These are phyloP conservation scores for Orius insidiosus DNA, from an alignment of 1,140 invertebrate genomes.

Conservation along the genomic window DNA sequence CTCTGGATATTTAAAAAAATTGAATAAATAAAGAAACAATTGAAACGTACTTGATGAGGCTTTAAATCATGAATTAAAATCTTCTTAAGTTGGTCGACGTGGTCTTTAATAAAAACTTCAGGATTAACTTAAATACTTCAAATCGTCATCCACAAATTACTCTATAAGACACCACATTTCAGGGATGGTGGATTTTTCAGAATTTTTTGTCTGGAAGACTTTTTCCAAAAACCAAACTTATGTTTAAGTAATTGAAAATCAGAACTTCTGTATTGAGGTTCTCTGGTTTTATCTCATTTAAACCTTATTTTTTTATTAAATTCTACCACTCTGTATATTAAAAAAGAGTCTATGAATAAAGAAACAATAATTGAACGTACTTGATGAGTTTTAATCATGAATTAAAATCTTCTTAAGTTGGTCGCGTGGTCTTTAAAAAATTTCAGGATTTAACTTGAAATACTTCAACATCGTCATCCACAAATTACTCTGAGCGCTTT, in stretches of 20 bases:
- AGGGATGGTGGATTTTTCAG: too few relatives aligned
- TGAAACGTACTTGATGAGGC: constrained; percentile 30
- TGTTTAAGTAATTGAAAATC: too few relatives aligned
- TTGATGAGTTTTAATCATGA: constrained; percentile 34
- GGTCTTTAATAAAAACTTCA: constrained; percentile 34
- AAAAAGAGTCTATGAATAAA: constrained; percentile 12
- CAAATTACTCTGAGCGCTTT: constrained; percentile 28
- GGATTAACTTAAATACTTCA: constrained; percentile 36
- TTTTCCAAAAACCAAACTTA: too few relatives aligned
- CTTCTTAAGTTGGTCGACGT: constrained; percentile 35
- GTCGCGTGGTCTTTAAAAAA: constrained; percentile 34
- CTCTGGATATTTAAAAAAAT: too few relatives aligned
- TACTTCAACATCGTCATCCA: constrained; percentile 43
- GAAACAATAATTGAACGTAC: constrained; percentile 26
- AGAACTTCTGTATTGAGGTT: too few relatives aligned
- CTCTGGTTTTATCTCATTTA: too few relatives aligned
- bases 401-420: constrained; percentile 41
- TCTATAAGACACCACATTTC: too few relatives aligned
- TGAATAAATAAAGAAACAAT: background rate
- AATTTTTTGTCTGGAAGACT: too few relatives aligned
- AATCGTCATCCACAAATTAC: constrained; percentile 42
- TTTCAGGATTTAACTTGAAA: constrained; percentile 33
- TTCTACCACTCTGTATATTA: too few relatives aligned
- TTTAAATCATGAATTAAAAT: constrained; percentile 40
- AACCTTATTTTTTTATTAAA: too few relatives aligned